Evolutionary conservation across 1,140 invertebrate genomes (phyloP), one percentile per base, ranked within the genome.

Genomic region (Yoshiicerus persimilis): DNA sequence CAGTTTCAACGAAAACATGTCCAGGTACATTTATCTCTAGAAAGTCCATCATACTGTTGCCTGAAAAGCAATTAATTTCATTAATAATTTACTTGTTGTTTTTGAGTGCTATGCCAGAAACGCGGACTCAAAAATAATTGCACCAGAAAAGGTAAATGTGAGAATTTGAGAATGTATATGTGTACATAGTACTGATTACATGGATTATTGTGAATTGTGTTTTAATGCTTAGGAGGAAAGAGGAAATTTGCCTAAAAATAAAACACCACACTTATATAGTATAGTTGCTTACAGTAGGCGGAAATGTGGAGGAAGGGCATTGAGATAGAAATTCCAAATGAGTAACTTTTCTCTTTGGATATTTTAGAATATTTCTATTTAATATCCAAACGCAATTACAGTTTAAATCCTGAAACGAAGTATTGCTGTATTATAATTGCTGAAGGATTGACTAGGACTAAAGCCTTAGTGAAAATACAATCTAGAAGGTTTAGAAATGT

Each of bases 1-100:
- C 94, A 84, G 95, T 96, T 8, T 96, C 95, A 87, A 95, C 86
- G 25, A 88, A 87, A 13, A 85, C 56, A 75, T 89, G 80, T 27
- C 86, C 88, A 39, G 85, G 84, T 39, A 88, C 88, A 16, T 10
- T 83, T 8, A 88, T 77, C 39, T 88, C 87, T 5, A 80, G 75
- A 10, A 34, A 80, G 20, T 80, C 75, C 30, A 80, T 80, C 75
- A 80, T 80, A 34, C 75, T 34, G 23, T 80, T 80, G n/a, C 23
- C 75, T 80, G 32, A 9, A 80, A 80, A 80, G 36, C 34, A 34
- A 80, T 10, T 23, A 80, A 80, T 23, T 3, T 4, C 27, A 13
- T 30, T 10, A 4, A 20, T 34, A 80, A 80, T 16, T 34, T n/a
- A 1, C 34, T 5, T 10, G 47, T 9, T 11, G n/a, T n/a, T 56